phyloP scores from a whole-genome alignment of 2,113 vertebrate genomes.

The Dasyprocta punctata region DNA sequence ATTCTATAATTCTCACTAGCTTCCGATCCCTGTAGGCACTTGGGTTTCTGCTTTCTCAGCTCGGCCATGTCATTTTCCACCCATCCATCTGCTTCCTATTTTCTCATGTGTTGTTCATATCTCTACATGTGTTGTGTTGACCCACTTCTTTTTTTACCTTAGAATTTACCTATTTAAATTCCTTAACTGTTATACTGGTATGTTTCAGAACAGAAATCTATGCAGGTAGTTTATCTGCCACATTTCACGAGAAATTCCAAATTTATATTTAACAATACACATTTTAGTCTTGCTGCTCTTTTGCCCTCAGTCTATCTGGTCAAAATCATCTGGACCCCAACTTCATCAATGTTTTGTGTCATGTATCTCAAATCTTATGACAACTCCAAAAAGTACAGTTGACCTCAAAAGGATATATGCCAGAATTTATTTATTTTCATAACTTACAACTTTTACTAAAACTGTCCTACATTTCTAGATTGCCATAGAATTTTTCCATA shows the following conservation, averaged over 20 bases:
- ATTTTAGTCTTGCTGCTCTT: neutral
- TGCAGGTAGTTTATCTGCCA: neutral
- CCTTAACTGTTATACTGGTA: neutral
- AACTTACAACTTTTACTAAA: constrained; percentile 3
- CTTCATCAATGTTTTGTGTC: neutral
- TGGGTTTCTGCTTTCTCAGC: neutral
- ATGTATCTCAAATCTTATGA: neutral
- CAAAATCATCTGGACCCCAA: neutral
- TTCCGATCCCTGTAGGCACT: neutral
- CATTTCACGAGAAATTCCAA: neutral
- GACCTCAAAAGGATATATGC: neutral
- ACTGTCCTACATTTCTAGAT: neutral
- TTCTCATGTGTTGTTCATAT: neutral
- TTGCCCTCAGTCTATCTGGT: neutral
- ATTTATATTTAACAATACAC: neutral
- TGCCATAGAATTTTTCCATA: neutral
- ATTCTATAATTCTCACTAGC: neutral
- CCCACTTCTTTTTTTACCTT: neutral
- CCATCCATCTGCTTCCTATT: neutral
- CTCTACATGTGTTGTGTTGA: neutral
- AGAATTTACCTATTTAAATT: constrained; percentile 30
- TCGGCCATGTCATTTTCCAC: neutral
- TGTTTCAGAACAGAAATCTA: constrained; percentile 12
- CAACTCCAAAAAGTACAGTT: neutral
- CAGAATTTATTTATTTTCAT: constrained; percentile 9